Percentiles rank a stretch among this genome's conserved stretches.
These are phyloP conservation scores for Rhea pennata DNA, from an alignment of 2,113 vertebrate genomes.

Conservation along the genomic window DNA sequence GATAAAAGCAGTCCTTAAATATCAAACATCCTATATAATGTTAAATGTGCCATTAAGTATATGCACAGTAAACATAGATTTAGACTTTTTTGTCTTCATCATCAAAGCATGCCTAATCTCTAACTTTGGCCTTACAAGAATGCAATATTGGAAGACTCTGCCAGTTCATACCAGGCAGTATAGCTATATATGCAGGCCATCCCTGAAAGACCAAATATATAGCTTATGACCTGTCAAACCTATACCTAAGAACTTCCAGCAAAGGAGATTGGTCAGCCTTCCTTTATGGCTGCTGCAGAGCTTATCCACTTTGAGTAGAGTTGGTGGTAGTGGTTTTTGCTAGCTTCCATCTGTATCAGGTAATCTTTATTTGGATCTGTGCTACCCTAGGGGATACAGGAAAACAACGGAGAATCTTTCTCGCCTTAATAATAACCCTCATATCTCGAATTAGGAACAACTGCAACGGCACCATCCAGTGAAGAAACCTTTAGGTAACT, in stretches of 20 bases:
- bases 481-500: background rate
- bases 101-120: background rate
- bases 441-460: background rate
- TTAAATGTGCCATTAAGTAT: background rate
- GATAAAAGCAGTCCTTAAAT: background rate
- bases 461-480: background rate
- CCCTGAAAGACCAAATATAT: background rate
- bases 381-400: background rate
- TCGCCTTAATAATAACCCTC: background rate
- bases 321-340: background rate
- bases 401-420: background rate
- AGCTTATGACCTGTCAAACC: background rate
- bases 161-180: background rate
- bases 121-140: background rate
- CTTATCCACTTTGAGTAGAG: background rate
- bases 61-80: background rate
- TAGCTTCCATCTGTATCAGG: background rate
- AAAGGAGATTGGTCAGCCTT: rapidly evolving
- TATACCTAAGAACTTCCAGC: background rate
- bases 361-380: background rate
- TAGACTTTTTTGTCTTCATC: background rate
- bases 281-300: background rate
- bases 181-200: background rate
- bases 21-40: background rate
- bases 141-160: background rate